Evolutionary conservation across 2,113 vertebrate genomes (phyloP), one percentile per base, ranked within the genome.

Genomic region (Ivindomyrus marchei): DNA sequence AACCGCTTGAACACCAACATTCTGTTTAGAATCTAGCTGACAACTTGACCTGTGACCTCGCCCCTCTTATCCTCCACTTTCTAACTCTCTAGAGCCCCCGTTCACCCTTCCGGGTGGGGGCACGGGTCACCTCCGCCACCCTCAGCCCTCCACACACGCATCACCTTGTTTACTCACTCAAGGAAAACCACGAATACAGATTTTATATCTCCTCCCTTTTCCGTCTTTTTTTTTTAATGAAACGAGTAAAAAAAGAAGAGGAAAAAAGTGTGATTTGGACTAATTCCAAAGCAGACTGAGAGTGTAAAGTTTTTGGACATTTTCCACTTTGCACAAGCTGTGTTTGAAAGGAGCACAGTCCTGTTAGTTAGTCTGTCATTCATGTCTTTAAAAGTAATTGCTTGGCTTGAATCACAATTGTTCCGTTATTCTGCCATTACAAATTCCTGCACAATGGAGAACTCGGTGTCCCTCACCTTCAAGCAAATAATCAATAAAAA

Each of bases 311-410:
- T 93, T 94, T 95, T 96, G 95, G 95, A 95, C 94, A 93, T 94
- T 95, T 95, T 95, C 94, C 95, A 96, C 93, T 93, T 93, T 93
- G 95, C 90, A 91, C 92, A 94, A 94, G 93, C 94, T 93, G 93
- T 90, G 89, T 56, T 93, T 95, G 93, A 95, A 95, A 95, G 93
- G 94, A 93, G 92, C 77, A 19, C 93, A 93, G 94, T 95, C 95
- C 95, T 94, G 95, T 95, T 96, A 95, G 95, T 92, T 93, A 91
- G 93, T 94, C 90, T 88, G 93, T 94, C 94, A 94, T 93, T 94
- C 94, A 93, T 93, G 95, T 94, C 95, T 94, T 96, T 94, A 90
- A 91, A 95, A 91, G 94, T 92, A 93, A 80, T 93, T 94, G 91
- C 92, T 92, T 62, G 89, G 89, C 89, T 85, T 56, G 77, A 45